Percentiles rank a stretch among this genome's conserved stretches.
phyloP scores from a whole-genome alignment of 2,113 vertebrate genomes.

The Podarcis raffonei region DNA sequence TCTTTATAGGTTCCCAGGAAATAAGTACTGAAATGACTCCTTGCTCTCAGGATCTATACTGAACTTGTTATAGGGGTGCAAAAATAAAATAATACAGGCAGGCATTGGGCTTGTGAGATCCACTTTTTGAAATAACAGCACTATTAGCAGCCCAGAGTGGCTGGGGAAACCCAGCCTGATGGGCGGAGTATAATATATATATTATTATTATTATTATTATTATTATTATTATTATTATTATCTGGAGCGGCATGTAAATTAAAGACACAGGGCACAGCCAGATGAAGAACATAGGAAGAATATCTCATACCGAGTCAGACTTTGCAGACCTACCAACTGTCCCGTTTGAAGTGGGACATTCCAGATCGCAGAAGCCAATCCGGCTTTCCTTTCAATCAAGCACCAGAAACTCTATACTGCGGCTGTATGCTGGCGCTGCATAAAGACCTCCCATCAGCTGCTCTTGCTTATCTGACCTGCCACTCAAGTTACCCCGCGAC shows the following conservation, averaged over 20 bases:
- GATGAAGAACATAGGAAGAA: background rate
- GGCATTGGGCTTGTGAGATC: background rate
- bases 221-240: too few species aligned
- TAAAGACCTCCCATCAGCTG: background rate
- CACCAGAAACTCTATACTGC: too few species aligned
- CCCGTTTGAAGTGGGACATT: too few species aligned
- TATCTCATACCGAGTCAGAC: background rate
- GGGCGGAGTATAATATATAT: too few species aligned
- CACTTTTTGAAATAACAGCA: background rate
- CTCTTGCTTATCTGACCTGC: background rate
- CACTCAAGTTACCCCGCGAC: background rate
- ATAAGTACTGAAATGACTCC: background rate
- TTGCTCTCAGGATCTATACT: constrained; percentile 2
- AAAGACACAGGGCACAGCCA: background rate
- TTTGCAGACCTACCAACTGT: too few species aligned
- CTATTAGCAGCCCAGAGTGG: too few species aligned
- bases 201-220: too few species aligned
- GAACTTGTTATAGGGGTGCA: background rate
- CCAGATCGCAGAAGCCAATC: too few species aligned
- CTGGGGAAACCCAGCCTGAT: too few species aligned
- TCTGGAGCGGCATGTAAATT: background rate
- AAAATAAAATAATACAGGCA: background rate
- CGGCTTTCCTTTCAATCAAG: too few species aligned
- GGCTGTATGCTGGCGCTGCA: background rate
- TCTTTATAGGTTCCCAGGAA: background rate